A percentile compares a stretch with the other conserved stretches of the same genome.
phyloP scores from a whole-genome alignment of 2,797 vertebrate genomes.

The Valencia hispanica region DNA sequence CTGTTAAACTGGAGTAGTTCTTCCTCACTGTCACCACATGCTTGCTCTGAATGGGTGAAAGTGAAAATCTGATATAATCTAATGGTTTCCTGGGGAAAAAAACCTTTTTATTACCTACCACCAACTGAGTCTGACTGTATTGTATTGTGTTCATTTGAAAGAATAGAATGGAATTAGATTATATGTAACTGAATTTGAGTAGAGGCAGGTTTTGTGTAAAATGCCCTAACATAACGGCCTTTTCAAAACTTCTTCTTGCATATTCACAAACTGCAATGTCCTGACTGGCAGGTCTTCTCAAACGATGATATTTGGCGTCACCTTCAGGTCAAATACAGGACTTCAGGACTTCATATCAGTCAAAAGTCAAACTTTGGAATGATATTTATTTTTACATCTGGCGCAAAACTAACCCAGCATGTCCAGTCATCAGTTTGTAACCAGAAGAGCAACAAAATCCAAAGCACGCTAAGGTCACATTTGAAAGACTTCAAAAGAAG shows the following conservation, averaged over 20 bases:
- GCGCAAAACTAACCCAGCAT: background rate
- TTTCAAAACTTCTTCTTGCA: background rate
- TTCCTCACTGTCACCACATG: background rate
- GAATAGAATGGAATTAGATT: background rate
- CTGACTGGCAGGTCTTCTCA: background rate
- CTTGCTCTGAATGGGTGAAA: background rate
- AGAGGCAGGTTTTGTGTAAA: background rate
- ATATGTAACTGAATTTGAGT: background rate
- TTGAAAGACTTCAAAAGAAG: background rate
- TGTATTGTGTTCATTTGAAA: background rate
- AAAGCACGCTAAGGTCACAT: background rate
- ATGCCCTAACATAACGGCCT: background rate
- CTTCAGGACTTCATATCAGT: background rate
- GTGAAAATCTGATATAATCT: background rate
- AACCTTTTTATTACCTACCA: background rate
- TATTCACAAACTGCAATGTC: too few relatives aligned
- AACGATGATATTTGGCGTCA: background rate
- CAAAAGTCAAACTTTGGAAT: background rate
- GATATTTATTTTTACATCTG: too few relatives aligned
- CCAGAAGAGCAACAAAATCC: background rate
- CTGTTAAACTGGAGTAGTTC: background rate
- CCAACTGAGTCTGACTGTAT: background rate
- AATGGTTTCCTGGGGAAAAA: background rate
- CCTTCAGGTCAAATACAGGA: background rate
- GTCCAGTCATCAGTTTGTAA: background rate